Evolutionary conservation across 92 coral and sea anemone genomes (phyloP).

Genomic region (Bergia sp.): DNA sequence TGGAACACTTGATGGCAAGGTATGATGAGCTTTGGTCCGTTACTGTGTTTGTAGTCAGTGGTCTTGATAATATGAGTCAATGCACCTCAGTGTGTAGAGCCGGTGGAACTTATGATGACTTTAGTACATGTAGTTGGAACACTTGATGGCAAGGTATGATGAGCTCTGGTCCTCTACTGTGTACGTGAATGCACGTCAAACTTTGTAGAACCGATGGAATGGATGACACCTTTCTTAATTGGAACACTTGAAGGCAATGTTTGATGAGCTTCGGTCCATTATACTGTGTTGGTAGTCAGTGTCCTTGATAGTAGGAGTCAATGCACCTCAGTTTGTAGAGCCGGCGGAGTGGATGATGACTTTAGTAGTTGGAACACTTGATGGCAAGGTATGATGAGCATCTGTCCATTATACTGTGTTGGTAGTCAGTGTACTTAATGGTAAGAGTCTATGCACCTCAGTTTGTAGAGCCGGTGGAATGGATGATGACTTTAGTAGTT

Average conservation of each 20-base stretch:
- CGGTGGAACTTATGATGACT: background rate
- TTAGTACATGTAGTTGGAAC: too few relatives aligned
- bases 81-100: background rate
- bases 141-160: too few relatives aligned
- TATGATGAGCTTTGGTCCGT: slow-evolving; percentile 10
- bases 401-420: background rate
- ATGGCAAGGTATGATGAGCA: slow-evolving; percentile 72
- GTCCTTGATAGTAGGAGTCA: slow-evolving; percentile 20
- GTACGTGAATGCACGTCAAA: slow-evolving; percentile 67
- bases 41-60: background rate
- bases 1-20: slow-evolving; percentile 89
- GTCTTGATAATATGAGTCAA: background rate
- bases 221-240: slow-evolving; percentile 75
- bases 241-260: slow-evolving; percentile 86
- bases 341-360: slow-evolving; percentile 89
- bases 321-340: slow-evolving; percentile 83
- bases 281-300: background rate
- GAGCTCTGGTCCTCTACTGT: too few relatives aligned
- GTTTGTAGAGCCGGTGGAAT: slow-evolving; percentile 80
- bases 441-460: slow-evolving; percentile 68
- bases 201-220: slow-evolving; percentile 80
- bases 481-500: slow-evolving; percentile 73
- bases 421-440: background rate
- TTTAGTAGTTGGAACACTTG: slow-evolving; percentile 66
- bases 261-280: background rate